A percentile compares a stretch with the other conserved stretches of the same genome.
These are phyloP conservation scores for Muricea muricata DNA, from an alignment of 92 coral and sea anemone species.

Conservation along the genomic window DNA sequence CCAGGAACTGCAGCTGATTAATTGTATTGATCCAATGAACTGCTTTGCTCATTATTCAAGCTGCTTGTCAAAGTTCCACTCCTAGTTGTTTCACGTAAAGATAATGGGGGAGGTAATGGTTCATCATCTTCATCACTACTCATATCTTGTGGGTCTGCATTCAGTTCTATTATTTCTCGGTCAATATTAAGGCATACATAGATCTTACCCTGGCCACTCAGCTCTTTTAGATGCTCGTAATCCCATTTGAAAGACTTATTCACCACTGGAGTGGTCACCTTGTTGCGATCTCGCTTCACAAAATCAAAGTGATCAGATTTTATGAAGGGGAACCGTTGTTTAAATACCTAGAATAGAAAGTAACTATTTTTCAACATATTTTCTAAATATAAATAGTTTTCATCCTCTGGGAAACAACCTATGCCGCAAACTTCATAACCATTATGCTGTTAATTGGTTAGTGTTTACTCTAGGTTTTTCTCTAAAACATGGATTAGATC, in stretches of 20 bases:
- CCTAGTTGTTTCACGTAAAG: not conserved
- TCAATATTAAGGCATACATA: slow-evolving; percentile 64
- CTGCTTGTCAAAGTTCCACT: not conserved
- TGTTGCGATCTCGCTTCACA: slow-evolving; percentile 75
- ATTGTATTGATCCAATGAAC: too few relatives aligned
- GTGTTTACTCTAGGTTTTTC: too few relatives aligned
- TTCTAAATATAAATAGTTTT: too few relatives aligned
- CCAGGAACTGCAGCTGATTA: too few relatives aligned
- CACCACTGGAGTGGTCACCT: slow-evolving; percentile 68
- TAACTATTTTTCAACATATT: too few relatives aligned
- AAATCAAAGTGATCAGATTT: slow-evolving; percentile 64
- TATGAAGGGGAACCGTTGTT: slow-evolving; percentile 64
- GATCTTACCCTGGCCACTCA: slow-evolving; percentile 73
- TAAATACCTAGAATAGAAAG: slow-evolving; percentile 17
- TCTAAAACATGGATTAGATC: too few relatives aligned
- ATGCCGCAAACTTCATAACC: too few relatives aligned
- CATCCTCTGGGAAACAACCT: too few relatives aligned
- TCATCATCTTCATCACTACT: slow-evolving; percentile 32
- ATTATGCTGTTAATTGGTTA: too few relatives aligned
- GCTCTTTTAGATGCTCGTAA: slow-evolving; percentile 65
- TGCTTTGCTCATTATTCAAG: too few relatives aligned
- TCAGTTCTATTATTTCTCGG: slow-evolving; percentile 59
- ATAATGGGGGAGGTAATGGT: slow-evolving; percentile 5
- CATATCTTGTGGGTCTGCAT: slow-evolving; percentile 18
- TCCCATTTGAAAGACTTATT: slow-evolving; percentile 65